Conservation (phyloP, 2,888 invertebrate species). For the Pinctada fucata region DNA sequence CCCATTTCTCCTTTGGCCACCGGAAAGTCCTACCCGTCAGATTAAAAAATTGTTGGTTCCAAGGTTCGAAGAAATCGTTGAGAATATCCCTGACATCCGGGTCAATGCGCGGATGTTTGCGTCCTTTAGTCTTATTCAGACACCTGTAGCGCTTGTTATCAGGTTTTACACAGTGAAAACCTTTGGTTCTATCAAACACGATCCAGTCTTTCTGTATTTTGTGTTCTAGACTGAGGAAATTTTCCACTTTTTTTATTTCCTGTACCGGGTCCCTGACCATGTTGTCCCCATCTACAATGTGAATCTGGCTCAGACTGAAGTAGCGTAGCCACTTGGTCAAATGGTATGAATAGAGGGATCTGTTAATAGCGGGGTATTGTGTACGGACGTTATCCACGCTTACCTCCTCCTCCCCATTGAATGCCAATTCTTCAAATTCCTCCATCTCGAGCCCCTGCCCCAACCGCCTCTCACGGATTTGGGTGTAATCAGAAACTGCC, state of each 20-base stretch:
- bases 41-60: slow-evolving; percentile 80
- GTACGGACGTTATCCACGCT: slow-evolving; percentile 72
- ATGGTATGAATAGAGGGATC: slow-evolving; percentile 80
- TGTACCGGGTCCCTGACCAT: slow-evolving; percentile 61
- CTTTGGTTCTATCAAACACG: slow-evolving; percentile 96
- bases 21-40: slow-evolving; percentile 94
- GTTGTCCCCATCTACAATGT: slow-evolving; percentile 86
- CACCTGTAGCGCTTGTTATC: slow-evolving; percentile 83
- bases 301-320: slow-evolving; percentile 92
- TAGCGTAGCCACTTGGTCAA: slow-evolving; percentile 93
- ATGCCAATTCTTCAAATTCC: slow-evolving; percentile 74
- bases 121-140: slow-evolving; percentile 91
- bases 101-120: slow-evolving; percentile 90
- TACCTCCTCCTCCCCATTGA: slow-evolving; percentile 55
- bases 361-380: slow-evolving; percentile 75
- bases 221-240: slow-evolving; percentile 64
- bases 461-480: slow-evolving; percentile 81
- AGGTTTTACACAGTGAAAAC: slow-evolving; percentile 91
- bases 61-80: slow-evolving; percentile 67
- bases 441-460: slow-evolving; percentile 58
- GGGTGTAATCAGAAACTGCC: slow-evolving; percentile 97
- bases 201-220: slow-evolving; percentile 84
- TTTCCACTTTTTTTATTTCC: slow-evolving; percentile 66
- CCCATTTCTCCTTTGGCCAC: slow-evolving; percentile 80
- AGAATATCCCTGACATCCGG: slow-evolving; percentile 79